Percentiles rank a stretch among this genome's conserved stretches.
Evolutionary conservation across 1,140 invertebrate species (phyloP).

Genomic region (Drosophila sturtevanti): DNA sequence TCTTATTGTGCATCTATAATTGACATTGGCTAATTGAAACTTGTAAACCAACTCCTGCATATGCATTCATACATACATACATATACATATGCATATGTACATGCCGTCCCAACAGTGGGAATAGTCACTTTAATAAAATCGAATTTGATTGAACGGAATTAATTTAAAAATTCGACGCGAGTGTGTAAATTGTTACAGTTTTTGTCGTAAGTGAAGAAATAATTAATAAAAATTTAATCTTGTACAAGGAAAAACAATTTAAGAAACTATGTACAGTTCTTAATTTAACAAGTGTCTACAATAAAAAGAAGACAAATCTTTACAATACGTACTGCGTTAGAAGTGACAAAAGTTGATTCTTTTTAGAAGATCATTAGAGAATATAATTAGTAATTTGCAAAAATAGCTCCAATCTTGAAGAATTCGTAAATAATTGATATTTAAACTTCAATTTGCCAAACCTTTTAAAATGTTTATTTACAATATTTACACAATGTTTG

Average conservation of each 20-base stretch:
- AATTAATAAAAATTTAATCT: neutral
- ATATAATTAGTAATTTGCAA: neutral
- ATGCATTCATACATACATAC: too few species aligned
- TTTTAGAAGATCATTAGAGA: neutral
- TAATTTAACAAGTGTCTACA: too few species aligned
- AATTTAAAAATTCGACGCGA: neutral
- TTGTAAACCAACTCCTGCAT: neutral
- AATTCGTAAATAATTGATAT: too few species aligned
- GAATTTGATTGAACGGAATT: neutral
- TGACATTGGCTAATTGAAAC: conserved; percentile 36
- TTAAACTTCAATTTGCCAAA: conserved; percentile 2
- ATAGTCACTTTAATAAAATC: neutral
- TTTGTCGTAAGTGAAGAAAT: neutral
- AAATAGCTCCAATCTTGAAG: too few species aligned
- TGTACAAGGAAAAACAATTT: too few species aligned
- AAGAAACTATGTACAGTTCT: too few species aligned
- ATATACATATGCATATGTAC: too few species aligned
- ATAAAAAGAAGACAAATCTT: too few species aligned
- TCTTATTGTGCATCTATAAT: conserved; percentile 8
- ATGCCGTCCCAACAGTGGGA: neutral
- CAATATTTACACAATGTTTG: conserved; percentile 48
- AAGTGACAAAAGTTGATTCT: neutral
- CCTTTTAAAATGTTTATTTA: conserved; percentile 28
- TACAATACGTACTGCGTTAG: too few species aligned
- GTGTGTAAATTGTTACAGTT: neutral